These are phyloP conservation scores for Vanacampus margaritifer DNA, from an alignment of 2,113 vertebrate species.

Conservation along the genomic window DNA sequence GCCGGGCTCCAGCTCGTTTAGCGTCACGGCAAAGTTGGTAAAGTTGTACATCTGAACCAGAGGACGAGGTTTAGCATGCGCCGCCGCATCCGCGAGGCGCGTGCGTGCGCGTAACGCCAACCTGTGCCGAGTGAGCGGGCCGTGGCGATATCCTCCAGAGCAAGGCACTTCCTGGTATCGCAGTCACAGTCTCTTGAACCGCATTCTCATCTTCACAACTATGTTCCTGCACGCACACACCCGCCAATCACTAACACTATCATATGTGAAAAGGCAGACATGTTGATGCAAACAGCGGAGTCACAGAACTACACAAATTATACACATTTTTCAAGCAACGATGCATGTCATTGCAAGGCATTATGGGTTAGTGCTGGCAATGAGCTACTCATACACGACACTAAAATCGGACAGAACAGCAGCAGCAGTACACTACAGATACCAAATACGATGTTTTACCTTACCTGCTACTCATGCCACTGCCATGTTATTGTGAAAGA, in stretches of 20 bases:
- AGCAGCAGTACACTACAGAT: slow-evolving; percentile 57
- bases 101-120: not conserved
- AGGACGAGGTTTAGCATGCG: slow-evolving; percentile 1
- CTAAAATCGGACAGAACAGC: slow-evolving; percentile 51
- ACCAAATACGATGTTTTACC: slow-evolving; percentile 43
- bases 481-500: slow-evolving; percentile 62
- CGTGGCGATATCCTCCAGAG: slow-evolving; percentile 92
- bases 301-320: slow-evolving; percentile 56
- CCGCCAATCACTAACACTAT: not conserved
- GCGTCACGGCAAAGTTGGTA: slow-evolving; percentile 90
- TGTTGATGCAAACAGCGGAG: slow-evolving; percentile 41
- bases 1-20: slow-evolving; percentile 89
- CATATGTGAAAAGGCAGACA: not conserved
- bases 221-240: slow-evolving; percentile 33
- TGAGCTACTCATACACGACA: slow-evolving; percentile 55
- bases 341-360: slow-evolving; percentile 60
- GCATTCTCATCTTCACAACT: slow-evolving; percentile 80
- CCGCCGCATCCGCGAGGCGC: slow-evolving; percentile 28
- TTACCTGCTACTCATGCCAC: slow-evolving; percentile 67
- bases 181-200: slow-evolving; percentile 88
- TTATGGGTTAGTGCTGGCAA: slow-evolving; percentile 54
- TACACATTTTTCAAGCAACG: slow-evolving; percentile 59
- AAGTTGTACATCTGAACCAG: slow-evolving; percentile 90
- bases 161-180: slow-evolving; percentile 90
- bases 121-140: slow-evolving; percentile 89